These are phyloP conservation scores for Sebastes kiyomatsui DNA, from an alignment of 2,797 vertebrate genomes.

Conservation along the genomic window DNA sequence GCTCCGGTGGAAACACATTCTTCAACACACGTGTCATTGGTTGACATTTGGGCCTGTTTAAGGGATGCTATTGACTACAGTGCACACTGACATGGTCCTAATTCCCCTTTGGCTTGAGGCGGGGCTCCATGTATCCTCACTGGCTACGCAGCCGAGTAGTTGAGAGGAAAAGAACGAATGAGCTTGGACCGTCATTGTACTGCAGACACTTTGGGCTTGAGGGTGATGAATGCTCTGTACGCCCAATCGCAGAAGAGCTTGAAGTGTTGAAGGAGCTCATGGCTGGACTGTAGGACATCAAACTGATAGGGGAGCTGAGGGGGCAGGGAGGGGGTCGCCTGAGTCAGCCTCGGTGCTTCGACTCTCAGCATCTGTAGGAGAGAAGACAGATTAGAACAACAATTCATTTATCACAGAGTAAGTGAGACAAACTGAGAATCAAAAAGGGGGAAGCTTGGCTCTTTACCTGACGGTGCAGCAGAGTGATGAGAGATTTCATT, in stretches of 20 bases:
- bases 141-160: conserved; percentile 42
- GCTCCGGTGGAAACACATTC: conserved; percentile 64
- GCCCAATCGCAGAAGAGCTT: conserved; percentile 87
- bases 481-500: conserved; percentile 78
- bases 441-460: background rate
- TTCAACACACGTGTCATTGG: conserved; percentile 55
- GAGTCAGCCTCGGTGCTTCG: conserved; percentile 72
- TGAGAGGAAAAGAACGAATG: background rate
- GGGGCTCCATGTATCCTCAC: conserved; percentile 32
- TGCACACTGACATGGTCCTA: conserved; percentile 58
- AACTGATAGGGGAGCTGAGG: conserved; percentile 79
- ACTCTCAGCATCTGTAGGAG: conserved; percentile 77
- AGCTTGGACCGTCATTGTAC: conserved; percentile 59
- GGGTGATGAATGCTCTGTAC: conserved; percentile 81
- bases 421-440: background rate
- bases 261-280: conserved; percentile 85
- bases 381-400: background rate
- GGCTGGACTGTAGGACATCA: conserved; percentile 84
- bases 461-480: conserved; percentile 83
- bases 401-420: background rate
- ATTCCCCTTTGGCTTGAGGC: conserved; percentile 54
- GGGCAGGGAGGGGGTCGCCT: conserved; percentile 78
- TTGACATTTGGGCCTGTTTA: conserved; percentile 53
- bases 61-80: conserved; percentile 66
- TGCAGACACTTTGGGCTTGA: conserved; percentile 78